A percentile compares a stretch with the other conserved stretches of the same genome.
Evolutionary conservation across 2,113 vertebrate species (phyloP).

Genomic region (Aegypius monachus): DNA sequence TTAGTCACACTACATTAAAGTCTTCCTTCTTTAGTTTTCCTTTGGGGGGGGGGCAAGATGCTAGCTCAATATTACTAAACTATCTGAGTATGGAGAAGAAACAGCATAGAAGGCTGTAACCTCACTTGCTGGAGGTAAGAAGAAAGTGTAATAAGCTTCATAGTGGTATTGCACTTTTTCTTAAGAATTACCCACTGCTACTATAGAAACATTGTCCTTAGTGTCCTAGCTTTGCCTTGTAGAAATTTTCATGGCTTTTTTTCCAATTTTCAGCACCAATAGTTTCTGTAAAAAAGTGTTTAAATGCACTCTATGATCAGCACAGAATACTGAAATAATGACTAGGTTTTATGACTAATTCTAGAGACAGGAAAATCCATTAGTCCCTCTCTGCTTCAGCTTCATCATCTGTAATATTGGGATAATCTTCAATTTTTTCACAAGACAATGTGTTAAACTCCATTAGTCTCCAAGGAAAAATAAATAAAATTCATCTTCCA

Average conservation of each 20-base stretch:
- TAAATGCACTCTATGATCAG: neutral
- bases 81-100: neutral
- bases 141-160: neutral
- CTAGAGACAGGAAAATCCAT: neutral
- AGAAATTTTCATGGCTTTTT: neutral
- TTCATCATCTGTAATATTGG: neutral
- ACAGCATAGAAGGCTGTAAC: neutral
- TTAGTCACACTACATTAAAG: neutral
- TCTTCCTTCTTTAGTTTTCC: neutral
- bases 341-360: neutral
- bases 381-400: neutral
- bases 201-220: neutral
- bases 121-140: neutral
- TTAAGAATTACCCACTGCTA: neutral
- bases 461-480: neutral
- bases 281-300: neutral
- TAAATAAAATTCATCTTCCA: neutral
- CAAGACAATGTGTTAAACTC: neutral
- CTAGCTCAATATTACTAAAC: neutral
- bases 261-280: neutral
- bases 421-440: neutral
- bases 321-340: neutral
- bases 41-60: rapidly evolving
- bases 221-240: neutral
- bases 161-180: neutral